Evolutionary conservation across 1,140 invertebrate genomes (phyloP), one percentile per base, ranked within the genome.

Genomic region (Myzus persicae): DNA sequence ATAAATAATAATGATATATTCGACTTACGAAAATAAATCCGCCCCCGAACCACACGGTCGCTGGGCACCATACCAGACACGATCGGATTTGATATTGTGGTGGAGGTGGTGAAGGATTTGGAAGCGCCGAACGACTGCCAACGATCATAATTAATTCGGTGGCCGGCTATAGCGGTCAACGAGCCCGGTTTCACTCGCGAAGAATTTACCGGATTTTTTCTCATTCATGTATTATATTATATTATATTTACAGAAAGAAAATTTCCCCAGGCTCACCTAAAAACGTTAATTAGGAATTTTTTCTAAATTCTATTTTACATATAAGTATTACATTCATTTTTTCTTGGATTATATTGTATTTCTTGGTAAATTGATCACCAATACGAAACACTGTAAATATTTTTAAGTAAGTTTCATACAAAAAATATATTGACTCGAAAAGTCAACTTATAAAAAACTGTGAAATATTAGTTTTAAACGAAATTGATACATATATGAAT

Each of bases 131-230:
- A 36, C 46, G 20, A 48, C 44, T 88, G 85, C 46, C 85, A 48
- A 36, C 44, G 85, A 88, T 88, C 46, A 88, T 48, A 88, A 88
- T 48, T 88, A 88, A 88, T 88, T 36, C 46, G 11, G 24, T 31
- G 42, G 31, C 85, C 7, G 6, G 42, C 42, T n/a, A n/a, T n/a
- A n/a, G 20, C 20, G 40, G 82, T 85, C 82, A 85, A 85, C 82
- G 82, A 42, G 82, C 26, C 11, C 40, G 82, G 38, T 40, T 84
- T 40, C n/a, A 36, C n/a, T 84, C 22, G 36, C 38, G 24, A 44
- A 85, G 26, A 85, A 44, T 85, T 42, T 31, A 31, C 40, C 82
- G 26, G 82, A 11, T 26, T 14, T 85, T 40, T 38, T 81, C n/a
- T 82, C 38, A 24, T 82, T 82, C 36, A 81, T 38, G 22, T n/a